Conservation (phyloP, 2,113 vertebrate species). For the Turnix velox region DNA sequence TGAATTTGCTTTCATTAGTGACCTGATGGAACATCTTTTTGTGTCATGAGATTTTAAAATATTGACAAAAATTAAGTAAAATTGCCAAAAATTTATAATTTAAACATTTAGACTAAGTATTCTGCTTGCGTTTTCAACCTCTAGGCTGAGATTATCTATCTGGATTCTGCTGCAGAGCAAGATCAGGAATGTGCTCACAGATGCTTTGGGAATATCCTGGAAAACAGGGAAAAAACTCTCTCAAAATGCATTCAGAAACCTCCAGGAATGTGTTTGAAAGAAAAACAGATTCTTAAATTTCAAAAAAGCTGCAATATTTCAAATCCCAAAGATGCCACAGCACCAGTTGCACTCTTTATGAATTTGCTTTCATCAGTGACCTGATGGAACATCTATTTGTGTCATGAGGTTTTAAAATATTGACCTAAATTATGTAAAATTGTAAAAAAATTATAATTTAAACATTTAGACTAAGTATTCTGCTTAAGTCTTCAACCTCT, state of each 20-base stretch:
- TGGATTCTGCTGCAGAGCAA: constrained; percentile 78
- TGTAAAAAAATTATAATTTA: background rate
- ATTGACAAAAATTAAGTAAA: background rate
- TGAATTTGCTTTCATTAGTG: background rate
- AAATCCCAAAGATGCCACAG: background rate
- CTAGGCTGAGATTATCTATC: background rate
- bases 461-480: background rate
- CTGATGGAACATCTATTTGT: background rate
- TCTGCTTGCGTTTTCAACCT: background rate
- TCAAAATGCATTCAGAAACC: background rate
- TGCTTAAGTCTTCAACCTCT: background rate
- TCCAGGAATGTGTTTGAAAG: background rate
- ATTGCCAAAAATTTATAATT: background rate
- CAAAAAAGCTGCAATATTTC: background rate
- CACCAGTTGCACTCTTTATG: background rate
- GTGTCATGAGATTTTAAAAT: background rate
- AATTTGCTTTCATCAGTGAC: background rate
- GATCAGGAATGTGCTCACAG: constrained; percentile 66
- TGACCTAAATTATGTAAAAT: background rate
- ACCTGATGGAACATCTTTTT: background rate
- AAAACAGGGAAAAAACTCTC: constrained; percentile 41
- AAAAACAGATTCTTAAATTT: background rate
- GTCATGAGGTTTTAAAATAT: background rate
- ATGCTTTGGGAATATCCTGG: constrained; percentile 76
- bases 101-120: background rate